A percentile compares a stretch with the other conserved stretches of the same genome.
Evolutionary conservation across 2,113 vertebrate genomes (phyloP).

Genomic region (Callorhinus ursinus): DNA sequence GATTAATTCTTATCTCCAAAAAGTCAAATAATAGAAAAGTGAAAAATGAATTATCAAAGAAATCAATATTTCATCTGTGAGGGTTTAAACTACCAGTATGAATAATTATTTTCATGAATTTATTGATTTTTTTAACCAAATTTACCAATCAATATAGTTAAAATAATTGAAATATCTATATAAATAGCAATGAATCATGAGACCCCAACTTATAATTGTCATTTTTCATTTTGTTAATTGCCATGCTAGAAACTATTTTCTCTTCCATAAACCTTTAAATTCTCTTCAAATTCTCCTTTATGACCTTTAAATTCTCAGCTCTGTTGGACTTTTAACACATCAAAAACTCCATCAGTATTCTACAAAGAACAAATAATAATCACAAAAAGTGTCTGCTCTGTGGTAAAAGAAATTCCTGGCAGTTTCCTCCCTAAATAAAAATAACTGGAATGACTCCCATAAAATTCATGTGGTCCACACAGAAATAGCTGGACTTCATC

Average conservation of each 20-base stretch:
- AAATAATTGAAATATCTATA: constrained; percentile 35
- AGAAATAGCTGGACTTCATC: constrained; percentile 77
- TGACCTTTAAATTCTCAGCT: constrained; percentile 69
- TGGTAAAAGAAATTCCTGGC: constrained; percentile 78
- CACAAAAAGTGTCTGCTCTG: constrained; percentile 74
- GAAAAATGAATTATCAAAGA: neutral
- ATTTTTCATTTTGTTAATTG: constrained; percentile 41
- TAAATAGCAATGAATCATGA: neutral
- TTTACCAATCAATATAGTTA: neutral
- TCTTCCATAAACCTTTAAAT: constrained; percentile 61
- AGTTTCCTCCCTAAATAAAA: constrained; percentile 83
- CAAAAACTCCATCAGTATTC: constrained; percentile 56
- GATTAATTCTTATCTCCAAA: neutral
- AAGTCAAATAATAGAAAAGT: neutral
- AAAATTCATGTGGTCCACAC: constrained; percentile 76
- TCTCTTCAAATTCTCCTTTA: constrained; percentile 48
- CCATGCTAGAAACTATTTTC: constrained; percentile 57
- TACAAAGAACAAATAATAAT: constrained; percentile 78
- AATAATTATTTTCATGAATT: constrained; percentile 22
- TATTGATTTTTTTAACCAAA: constrained; percentile 1
- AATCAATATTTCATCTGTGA: constrained; percentile 19
- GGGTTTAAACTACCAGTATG: neutral
- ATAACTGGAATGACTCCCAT: constrained; percentile 78
- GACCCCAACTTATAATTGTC: constrained; percentile 25
- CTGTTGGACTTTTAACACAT: constrained; percentile 60